A percentile compares a stretch with the other conserved stretches of the same genome.
These are phyloP conservation scores for Stratiomys singularior DNA, from an alignment of 2,888 invertebrate species.

Conservation along the genomic window DNA sequence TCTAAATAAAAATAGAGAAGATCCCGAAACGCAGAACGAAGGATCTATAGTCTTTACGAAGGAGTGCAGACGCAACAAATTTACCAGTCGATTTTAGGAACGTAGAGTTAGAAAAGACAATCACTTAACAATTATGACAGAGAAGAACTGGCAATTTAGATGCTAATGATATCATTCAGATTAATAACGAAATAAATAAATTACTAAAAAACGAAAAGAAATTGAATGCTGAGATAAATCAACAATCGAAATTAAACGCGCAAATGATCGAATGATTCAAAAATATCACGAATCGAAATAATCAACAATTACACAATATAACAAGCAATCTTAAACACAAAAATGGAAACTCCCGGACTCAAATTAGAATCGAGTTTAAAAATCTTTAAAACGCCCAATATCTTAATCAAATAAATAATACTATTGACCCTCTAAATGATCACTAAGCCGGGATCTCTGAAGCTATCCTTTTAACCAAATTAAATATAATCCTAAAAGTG, in stretches of 20 bases:
- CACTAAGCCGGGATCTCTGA: neutral
- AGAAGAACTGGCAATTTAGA: constrained; percentile 28
- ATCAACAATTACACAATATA: constrained; percentile 6
- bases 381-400: neutral
- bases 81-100: neutral
- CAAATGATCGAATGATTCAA: too few relatives aligned
- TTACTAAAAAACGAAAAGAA: too few relatives aligned
- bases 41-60: constrained; percentile 10
- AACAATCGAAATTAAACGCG: too few relatives aligned
- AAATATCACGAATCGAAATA: constrained; percentile 38
- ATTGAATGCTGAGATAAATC: too few relatives aligned
- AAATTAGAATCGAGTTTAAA: constrained; percentile 1
- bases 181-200: too few relatives aligned
- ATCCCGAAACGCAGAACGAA: neutral
- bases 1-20: neutral
- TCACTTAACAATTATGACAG: neutral
- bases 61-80: constrained; percentile 8
- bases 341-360: neutral
- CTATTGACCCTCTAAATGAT: neutral
- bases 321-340: neutral
- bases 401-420: constrained; percentile 26
- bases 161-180: constrained; percentile 27
- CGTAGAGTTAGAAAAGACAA: too few relatives aligned
- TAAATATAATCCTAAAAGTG: neutral
- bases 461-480: constrained; percentile 3